Base-by-base conservation (phyloP, 2,888 invertebrate species). In the Agapetus fuscipes region DNA sequence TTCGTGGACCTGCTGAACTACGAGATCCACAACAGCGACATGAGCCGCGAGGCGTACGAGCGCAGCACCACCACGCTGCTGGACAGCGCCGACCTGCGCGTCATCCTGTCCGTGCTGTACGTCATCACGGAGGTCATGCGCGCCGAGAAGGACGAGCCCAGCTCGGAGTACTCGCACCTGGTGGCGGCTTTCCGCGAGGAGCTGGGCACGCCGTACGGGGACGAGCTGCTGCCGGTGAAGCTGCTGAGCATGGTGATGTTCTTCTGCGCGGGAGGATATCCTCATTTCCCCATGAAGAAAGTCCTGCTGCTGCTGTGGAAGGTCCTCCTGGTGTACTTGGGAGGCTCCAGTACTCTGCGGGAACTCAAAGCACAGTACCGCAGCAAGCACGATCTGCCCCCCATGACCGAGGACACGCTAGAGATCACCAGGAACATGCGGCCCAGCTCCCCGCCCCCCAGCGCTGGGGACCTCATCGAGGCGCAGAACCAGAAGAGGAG, bases 231-330 rank as follows among this genome's bases (percentile, higher is more conserved):
- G 17, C 81, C 88, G 25, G 82, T 95, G 3, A 88, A 91, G 55
- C 70, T 98, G 36, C 75, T 98, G 42, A 84, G 88, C 48, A 96
- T 98, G 96, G 89, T 97, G 17, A 94, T 94, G 20, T 79, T 86
- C 51, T 93, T 97, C 58, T 97, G 97, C 64, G 89, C 91, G 51
- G 96, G 96, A 1, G 82, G 85, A 16, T 87, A 91, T 4, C 93
- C 96, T 12, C 95, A 97, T 66, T 97, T 94, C 65, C 98, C 98
- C 3, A 96, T 98, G 80, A 96, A 95, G 60, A 99, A 98, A 66
- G 89, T 97, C 7, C 70, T 99, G 12, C 66, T 99, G 32, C 66
- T 98, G 12, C 61, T 96, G 2, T 98, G 98, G 98, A 98, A 98
- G 68, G 77, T 91, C 7, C 78, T 96, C 41, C 69, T 99, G 35